These are phyloP conservation scores for Danionella dracula DNA, from an alignment of 2,797 vertebrate genomes.

Conservation along the genomic window DNA sequence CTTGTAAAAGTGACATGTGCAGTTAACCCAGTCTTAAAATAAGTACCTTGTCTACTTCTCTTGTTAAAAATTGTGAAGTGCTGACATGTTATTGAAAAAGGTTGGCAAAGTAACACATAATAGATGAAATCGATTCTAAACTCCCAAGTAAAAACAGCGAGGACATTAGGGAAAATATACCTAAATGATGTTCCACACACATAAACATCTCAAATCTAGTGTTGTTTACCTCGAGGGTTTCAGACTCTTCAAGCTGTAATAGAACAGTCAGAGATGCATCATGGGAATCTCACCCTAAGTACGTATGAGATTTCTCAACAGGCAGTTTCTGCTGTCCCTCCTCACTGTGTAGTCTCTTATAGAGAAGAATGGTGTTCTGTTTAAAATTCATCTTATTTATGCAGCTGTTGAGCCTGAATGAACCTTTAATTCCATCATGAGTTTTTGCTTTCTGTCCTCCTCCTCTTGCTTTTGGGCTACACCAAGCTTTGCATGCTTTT, in stretches of 20 bases:
- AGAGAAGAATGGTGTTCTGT: constrained; percentile 62
- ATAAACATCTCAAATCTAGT: too few relatives aligned
- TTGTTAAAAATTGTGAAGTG: too few relatives aligned
- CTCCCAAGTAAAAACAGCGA: too few relatives aligned
- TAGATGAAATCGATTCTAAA: too few relatives aligned
- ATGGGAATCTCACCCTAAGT: background rate
- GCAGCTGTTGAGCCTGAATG: constrained; percentile 68
- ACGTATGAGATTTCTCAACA: constrained; percentile 29
- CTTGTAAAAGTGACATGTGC: too few relatives aligned
- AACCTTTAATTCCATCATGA: constrained; percentile 62
- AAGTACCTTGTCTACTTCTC: too few relatives aligned
- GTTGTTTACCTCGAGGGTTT: too few relatives aligned
- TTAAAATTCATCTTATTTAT: constrained; percentile 70
- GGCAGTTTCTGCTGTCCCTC: constrained; percentile 60
- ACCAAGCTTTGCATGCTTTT: constrained; percentile 39
- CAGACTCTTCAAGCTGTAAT: background rate
- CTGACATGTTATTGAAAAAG: too few relatives aligned
- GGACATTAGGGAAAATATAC: too few relatives aligned
- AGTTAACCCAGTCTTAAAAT: too few relatives aligned
- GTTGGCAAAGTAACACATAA: too few relatives aligned
- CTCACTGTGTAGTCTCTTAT: constrained; percentile 59
- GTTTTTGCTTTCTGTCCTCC: constrained; percentile 20
- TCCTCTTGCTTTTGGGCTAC: constrained; percentile 38
- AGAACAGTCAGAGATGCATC: background rate
- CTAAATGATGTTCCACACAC: too few relatives aligned